Percentiles rank a stretch among this genome's conserved stretches.
Conservation (phyloP, 2,888 invertebrate genomes). For the Cephus pygmeus region DNA sequence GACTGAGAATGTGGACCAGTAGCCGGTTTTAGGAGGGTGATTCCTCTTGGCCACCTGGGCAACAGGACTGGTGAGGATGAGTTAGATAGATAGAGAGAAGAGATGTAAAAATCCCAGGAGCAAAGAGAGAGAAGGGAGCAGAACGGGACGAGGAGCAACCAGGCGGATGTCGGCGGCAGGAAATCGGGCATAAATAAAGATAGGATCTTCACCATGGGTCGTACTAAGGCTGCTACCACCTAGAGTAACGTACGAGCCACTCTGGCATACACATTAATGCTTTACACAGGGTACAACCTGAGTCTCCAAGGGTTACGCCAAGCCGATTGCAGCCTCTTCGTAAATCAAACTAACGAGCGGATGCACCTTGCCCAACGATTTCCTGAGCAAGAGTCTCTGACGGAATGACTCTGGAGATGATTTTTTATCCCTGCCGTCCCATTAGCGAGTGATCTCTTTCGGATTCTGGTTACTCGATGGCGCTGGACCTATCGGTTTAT, state of each 20-base stretch:
- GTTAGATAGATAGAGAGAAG: background rate
- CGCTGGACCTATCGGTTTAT: background rate
- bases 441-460: background rate
- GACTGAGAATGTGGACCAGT: background rate
- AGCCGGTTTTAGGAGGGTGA: background rate
- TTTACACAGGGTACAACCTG: background rate
- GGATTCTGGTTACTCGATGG: background rate
- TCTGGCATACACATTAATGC: background rate
- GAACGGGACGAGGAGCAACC: slow-evolving; percentile 18
- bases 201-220: slow-evolving; percentile 21
- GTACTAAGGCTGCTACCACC: background rate
- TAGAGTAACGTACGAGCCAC: background rate
- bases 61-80: background rate
- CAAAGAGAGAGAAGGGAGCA: background rate
- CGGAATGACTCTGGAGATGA: background rate
- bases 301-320: background rate
- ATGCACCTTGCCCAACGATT: slow-evolving; percentile 32
- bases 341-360: slow-evolving; percentile 37
- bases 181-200: slow-evolving; percentile 37
- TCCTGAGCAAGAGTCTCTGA: background rate
- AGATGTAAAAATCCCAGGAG: background rate
- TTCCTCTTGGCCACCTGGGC: background rate
- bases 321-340: slow-evolving; percentile 26
- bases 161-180: slow-evolving; percentile 31
- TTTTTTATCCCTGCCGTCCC: background rate